Evolutionary conservation across 2,113 vertebrate genomes (phyloP).

Genomic region (Otocyon megalotis): DNA sequence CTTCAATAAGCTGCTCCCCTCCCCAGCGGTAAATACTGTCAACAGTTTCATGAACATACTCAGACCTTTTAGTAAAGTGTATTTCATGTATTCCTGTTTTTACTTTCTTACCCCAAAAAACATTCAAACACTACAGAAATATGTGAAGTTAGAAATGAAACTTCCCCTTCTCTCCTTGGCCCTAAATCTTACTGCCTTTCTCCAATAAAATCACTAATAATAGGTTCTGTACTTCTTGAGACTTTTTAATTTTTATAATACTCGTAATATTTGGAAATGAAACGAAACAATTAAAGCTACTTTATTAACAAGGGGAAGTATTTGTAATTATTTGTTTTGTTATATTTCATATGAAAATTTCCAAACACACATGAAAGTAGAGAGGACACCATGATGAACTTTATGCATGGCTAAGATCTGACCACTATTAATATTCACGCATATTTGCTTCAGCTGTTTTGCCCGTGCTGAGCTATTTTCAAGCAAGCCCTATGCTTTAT

Average conservation of each 20-base stretch:
- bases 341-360: background rate
- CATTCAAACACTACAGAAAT: conserved; percentile 17
- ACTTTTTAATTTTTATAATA: background rate
- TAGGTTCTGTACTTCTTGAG: background rate
- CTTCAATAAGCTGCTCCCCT: background rate
- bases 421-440: background rate
- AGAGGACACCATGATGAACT: background rate
- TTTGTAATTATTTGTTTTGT: background rate
- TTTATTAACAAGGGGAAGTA: background rate
- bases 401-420: background rate
- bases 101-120: conserved; percentile 11
- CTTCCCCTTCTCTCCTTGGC: background rate
- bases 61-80: background rate
- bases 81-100: background rate
- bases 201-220: background rate
- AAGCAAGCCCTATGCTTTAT: background rate
- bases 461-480: background rate
- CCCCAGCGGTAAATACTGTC: background rate
- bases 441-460: background rate
- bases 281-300: background rate
- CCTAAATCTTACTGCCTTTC: background rate
- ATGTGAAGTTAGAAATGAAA: conserved; percentile 14
- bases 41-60: background rate
- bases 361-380: background rate
- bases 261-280: background rate